Evolutionary conservation across 2,113 vertebrate genomes (phyloP).

Genomic region (Eulemur macaco): DNA sequence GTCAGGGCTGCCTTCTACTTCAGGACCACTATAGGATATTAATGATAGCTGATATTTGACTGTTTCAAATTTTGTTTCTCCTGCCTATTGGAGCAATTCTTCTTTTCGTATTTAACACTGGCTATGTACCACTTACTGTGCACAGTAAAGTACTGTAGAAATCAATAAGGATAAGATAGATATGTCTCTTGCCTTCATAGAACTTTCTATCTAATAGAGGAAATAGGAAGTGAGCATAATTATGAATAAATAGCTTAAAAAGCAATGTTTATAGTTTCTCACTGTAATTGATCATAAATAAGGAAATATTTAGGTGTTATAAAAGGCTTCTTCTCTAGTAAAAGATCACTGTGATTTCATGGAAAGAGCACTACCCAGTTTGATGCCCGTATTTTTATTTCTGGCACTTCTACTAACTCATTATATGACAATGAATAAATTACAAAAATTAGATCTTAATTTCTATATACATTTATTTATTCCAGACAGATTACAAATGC

Average conservation of each 20-base stretch:
- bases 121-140: background rate
- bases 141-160: background rate
- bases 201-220: background rate
- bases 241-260: background rate
- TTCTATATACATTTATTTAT: background rate
- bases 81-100: background rate
- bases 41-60: background rate
- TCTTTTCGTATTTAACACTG: conserved; percentile 38
- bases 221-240: background rate
- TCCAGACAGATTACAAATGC: background rate
- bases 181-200: background rate
- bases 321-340: background rate
- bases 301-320: background rate
- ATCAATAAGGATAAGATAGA: background rate
- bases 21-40: background rate
- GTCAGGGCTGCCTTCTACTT: background rate
- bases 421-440: background rate
- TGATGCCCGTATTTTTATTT: background rate
- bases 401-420: background rate
- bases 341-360: background rate
- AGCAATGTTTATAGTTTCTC: background rate
- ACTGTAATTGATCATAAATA: background rate
- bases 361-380: background rate
- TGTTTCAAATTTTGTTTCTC: conserved; percentile 8
- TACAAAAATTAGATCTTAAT: background rate